Percentiles rank a stretch among this genome's conserved stretches.
Evolutionary conservation across 1,140 invertebrate genomes (phyloP).

Genomic region (Cherax destructor): DNA sequence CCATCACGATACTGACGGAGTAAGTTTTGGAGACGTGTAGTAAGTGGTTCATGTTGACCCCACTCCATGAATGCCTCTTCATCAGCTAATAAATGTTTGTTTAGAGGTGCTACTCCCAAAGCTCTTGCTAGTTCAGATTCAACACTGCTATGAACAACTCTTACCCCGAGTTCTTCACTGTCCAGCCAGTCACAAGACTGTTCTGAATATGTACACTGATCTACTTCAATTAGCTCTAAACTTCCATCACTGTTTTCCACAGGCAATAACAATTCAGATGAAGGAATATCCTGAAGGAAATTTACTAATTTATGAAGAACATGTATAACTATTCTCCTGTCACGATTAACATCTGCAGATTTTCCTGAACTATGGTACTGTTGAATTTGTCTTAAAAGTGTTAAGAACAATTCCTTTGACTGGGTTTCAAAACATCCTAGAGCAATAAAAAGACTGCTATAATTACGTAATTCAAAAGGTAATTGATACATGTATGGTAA

Average conservation of each 20-base stretch:
- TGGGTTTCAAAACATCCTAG: constrained; percentile 29
- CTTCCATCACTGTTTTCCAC: constrained; percentile 4
- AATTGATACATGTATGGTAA: constrained; percentile 32
- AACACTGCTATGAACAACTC: constrained; percentile 29
- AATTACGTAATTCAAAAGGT: constrained; percentile 31
- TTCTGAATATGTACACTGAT: constrained; percentile 22
- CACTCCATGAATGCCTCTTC: constrained; percentile 43
- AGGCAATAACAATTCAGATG: constrained; percentile 13
- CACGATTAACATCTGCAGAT: neutral
- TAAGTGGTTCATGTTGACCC: constrained; percentile 46
- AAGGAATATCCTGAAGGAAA: neutral
- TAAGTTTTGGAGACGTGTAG: constrained; percentile 44
- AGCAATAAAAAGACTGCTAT: neutral
- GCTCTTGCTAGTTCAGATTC: neutral
- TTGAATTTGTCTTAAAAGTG: constrained; percentile 10
- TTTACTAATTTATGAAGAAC: constrained; percentile 31
- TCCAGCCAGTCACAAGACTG: constrained; percentile 12
- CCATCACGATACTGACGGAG: constrained; percentile 48
- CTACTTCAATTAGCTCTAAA: constrained; percentile 25
- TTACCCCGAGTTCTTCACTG: constrained; percentile 35
- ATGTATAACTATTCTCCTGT: constrained; percentile 21
- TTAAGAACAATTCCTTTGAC: constrained; percentile 11
- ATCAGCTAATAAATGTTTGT: constrained; percentile 17
- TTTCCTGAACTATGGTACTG: neutral
- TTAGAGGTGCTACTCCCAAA: constrained; percentile 27